Evolutionary conservation across 2,797 vertebrate genomes (phyloP).

Genomic region (Crocidura indochinensis): DNA sequence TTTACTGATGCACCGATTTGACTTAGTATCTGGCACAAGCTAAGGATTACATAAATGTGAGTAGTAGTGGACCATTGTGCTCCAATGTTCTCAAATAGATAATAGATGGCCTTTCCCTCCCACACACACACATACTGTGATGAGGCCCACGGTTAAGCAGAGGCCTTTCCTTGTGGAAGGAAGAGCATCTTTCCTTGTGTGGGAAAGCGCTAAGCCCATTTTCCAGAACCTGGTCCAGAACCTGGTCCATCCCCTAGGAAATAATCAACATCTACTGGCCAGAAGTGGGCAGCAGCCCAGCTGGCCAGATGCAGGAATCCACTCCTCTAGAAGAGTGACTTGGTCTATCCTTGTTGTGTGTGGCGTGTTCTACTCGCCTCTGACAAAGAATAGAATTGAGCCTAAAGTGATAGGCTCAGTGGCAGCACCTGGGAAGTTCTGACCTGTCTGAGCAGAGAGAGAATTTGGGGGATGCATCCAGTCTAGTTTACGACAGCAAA

Average conservation of each 20-base stretch:
- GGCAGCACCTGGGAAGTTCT: background rate
- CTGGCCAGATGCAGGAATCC: background rate
- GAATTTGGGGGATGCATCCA: background rate
- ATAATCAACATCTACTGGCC: background rate
- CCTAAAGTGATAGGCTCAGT: background rate
- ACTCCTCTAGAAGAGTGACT: background rate
- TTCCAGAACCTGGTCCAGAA: background rate
- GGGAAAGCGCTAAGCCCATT: background rate
- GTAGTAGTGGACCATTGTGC: constrained; percentile 10
- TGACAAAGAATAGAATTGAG: background rate
- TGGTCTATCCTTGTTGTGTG: background rate
- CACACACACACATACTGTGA: no score
- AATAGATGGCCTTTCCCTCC: background rate
- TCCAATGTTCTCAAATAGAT: background rate
- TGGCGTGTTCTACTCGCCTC: constrained; percentile 1
- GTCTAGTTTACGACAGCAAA: background rate
- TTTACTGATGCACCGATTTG: constrained; percentile 36
- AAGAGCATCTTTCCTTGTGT: background rate
- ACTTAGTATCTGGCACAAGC: background rate
- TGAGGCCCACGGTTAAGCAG: constrained; percentile 14
- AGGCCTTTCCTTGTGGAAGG: background rate
- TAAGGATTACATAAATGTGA: constrained; percentile 4
- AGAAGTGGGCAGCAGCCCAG: background rate
- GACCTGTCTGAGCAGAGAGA: constrained; percentile 17
- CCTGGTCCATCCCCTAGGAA: background rate